phyloP scores from a whole-genome alignment of 1,140 invertebrate genomes.

The Pogonognathellus flavescens region DNA sequence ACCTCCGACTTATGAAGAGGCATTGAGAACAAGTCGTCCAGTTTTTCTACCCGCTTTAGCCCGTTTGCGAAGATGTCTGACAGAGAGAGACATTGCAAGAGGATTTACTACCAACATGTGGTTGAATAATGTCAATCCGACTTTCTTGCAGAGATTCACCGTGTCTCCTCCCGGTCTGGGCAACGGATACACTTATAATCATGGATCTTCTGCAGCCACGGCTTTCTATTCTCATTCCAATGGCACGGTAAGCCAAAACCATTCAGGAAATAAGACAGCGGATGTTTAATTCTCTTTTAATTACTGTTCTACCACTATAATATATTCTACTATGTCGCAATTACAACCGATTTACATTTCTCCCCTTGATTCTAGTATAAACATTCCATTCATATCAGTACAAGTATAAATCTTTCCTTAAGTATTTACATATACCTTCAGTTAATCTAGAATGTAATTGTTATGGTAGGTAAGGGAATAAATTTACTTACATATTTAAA shows the following conservation, averaged over 20 bases:
- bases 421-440: too few relatives aligned
- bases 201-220: neutral
- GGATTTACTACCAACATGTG: slow-evolving; percentile 33
- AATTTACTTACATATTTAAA: too few relatives aligned
- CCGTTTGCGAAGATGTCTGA: slow-evolving; percentile 68
- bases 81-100: slow-evolving; percentile 65
- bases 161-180: slow-evolving; percentile 15
- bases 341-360: neutral
- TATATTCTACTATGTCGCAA: neutral
- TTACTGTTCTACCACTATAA: neutral
- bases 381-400: neutral
- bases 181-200: neutral
- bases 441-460: too few relatives aligned
- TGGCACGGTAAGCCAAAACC: neutral
- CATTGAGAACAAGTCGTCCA: slow-evolving; percentile 67
- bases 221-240: slow-evolving; percentile 4
- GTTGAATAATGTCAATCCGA: slow-evolving; percentile 49
- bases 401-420: too few relatives aligned
- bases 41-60: slow-evolving; percentile 63
- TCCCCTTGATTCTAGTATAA: neutral
- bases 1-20: slow-evolving; percentile 73
- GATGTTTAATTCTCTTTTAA: neutral
- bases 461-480: too few relatives aligned
- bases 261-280: neutral
- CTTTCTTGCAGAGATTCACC: slow-evolving; percentile 20